Conservation (phyloP, 2,113 vertebrate species). For the Riparia riparia region DNA sequence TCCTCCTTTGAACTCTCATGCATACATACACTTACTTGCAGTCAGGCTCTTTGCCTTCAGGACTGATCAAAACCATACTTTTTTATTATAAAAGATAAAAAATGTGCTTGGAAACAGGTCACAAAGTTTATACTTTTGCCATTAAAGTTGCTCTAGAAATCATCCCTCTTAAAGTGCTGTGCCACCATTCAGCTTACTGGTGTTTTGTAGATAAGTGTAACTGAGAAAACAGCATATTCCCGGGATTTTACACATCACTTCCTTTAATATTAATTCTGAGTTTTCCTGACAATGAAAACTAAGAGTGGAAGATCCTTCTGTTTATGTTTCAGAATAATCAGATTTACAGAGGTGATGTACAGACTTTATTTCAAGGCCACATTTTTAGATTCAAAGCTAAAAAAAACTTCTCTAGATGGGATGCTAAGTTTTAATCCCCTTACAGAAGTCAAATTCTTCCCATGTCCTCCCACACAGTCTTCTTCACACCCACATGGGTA, state of each 20-base stretch:
- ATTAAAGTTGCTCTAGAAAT: not conserved
- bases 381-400: not conserved
- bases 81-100: not conserved
- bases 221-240: not conserved
- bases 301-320: not conserved
- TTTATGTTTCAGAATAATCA: not conserved
- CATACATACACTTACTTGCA: not conserved
- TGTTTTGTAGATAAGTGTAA: not conserved
- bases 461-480: not conserved
- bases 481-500: not conserved
- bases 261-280: not conserved
- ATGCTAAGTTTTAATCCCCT: not conserved
- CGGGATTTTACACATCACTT: not conserved
- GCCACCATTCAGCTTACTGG: not conserved
- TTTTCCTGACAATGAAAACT: not conserved
- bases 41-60: not conserved
- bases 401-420: not conserved
- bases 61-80: not conserved
- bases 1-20: not conserved
- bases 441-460: conserved; percentile 14
- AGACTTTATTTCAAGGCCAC: not conserved
- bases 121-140: not conserved
- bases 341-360: not conserved
- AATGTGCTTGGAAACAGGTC: not conserved
- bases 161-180: not conserved